Evolutionary conservation across 2,113 vertebrate genomes (phyloP).

Genomic region (Salvelinus sp.): DNA sequence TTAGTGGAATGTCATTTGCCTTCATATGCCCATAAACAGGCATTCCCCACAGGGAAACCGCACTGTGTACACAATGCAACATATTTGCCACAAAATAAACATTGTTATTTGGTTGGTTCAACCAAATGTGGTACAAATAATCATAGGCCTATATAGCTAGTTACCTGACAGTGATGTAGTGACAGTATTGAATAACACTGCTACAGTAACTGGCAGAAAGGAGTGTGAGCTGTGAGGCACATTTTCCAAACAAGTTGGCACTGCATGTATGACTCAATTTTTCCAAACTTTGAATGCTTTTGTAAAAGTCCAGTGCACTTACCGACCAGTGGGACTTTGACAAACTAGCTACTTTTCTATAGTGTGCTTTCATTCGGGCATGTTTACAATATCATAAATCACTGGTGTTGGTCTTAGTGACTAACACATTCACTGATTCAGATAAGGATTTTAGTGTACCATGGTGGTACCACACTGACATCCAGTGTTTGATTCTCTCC

Average conservation of each 20-base stretch:
- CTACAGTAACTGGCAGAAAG: conserved; percentile 1
- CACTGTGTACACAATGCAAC: no score
- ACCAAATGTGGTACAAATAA: no score
- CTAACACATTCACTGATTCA: neutral
- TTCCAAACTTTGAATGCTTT: conserved; percentile 35
- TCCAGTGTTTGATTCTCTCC: conserved; percentile 22
- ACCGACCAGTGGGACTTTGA: conserved; percentile 1
- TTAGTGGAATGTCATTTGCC: no score
- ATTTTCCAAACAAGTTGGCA: conserved; percentile 46
- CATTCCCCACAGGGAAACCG: no score
- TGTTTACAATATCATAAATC: no score
- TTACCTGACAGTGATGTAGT: neutral
- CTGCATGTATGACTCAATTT: conserved; percentile 45
- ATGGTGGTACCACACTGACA: conserved; percentile 26
- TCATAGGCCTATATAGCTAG: no score
- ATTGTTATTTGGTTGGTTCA: no score
- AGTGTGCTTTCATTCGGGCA: neutral
- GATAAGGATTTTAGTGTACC: neutral
- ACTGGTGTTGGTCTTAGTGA: neutral
- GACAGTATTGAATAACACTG: conserved; percentile 9
- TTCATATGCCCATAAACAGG: no score
- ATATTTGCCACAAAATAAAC: no score
- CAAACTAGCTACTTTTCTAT: neutral
- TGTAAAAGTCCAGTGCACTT: conserved; percentile 38
- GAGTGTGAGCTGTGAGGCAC: conserved; percentile 39